These are phyloP conservation scores for Aphrophora alni DNA, from an alignment of 2,888 invertebrate genomes.

Conservation along the genomic window DNA sequence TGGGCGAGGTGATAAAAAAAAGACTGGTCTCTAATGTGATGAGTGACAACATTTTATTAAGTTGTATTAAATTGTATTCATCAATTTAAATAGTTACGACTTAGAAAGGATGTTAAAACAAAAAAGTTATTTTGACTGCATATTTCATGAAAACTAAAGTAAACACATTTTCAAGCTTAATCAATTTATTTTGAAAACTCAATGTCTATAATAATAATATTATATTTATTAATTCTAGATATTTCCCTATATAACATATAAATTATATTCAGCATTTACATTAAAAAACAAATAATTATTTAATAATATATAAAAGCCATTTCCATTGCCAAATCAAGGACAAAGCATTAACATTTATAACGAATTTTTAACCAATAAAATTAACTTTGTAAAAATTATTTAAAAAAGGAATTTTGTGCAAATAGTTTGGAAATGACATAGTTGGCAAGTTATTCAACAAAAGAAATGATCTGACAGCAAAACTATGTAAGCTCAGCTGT, in stretches of 20 bases:
- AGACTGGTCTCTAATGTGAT: too few species aligned
- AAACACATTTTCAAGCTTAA: slow-evolving; percentile 24
- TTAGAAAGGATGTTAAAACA: too few species aligned
- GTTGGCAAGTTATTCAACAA: not conserved
- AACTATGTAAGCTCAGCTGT: not conserved
- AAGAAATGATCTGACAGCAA: not conserved
- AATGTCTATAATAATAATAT: slow-evolving; percentile 34
- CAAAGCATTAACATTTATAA: not conserved
- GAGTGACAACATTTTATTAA: too few species aligned
- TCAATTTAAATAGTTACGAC: too few species aligned
- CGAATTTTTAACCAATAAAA: not conserved
- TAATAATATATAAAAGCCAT: not conserved
- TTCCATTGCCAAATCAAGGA: not conserved
- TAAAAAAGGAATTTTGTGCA: not conserved
- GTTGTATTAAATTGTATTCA: too few species aligned
- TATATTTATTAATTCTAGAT: not conserved
- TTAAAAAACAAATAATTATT: not conserved
- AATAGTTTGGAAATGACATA: not conserved
- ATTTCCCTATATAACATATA: not conserved
- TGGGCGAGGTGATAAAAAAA: too few species aligned
- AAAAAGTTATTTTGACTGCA: too few species aligned
- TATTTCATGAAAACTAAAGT: not conserved
- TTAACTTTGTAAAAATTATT: not conserved
- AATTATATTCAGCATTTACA: not conserved
- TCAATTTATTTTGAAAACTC: slow-evolving; percentile 38